phyloP scores from a whole-genome alignment of 2,797 vertebrate genomes.

The Labroides dimidiatus region DNA sequence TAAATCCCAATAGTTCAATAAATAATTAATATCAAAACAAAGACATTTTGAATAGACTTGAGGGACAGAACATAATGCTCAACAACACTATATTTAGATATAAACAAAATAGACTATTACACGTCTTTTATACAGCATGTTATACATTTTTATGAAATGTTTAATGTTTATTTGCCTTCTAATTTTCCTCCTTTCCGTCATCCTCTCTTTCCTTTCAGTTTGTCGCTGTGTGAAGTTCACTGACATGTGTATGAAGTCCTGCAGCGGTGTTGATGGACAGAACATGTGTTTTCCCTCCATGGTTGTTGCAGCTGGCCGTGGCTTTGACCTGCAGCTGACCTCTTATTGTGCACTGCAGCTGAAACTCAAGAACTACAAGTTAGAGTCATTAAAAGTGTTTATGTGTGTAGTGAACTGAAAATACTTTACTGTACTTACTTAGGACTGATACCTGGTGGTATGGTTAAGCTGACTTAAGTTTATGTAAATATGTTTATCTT shows the following conservation, averaged over 20 bases:
- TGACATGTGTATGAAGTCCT: conserved; percentile 2
- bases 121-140: no score
- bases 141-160: no score
- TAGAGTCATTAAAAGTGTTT: not conserved
- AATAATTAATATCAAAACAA: no score
- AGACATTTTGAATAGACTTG: no score
- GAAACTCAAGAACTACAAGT: conserved; percentile 18
- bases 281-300: conserved; percentile 39
- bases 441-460: no score
- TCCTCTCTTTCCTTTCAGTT: not conserved
- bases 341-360: conserved; percentile 20
- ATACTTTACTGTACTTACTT: not conserved
- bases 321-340: conserved; percentile 21
- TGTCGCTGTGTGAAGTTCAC: not conserved
- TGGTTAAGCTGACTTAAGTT: no score
- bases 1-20: no score
- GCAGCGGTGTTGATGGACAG: conserved; percentile 21
- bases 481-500: no score
- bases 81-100: no score
- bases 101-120: no score
- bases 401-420: not conserved
- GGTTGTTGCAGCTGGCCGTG: conserved; percentile 53
- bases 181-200: not conserved
- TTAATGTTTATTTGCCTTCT: no score
- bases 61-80: no score